Base-by-base conservation (phyloP, 2,888 invertebrate genomes). In the Dynastes maya region DNA sequence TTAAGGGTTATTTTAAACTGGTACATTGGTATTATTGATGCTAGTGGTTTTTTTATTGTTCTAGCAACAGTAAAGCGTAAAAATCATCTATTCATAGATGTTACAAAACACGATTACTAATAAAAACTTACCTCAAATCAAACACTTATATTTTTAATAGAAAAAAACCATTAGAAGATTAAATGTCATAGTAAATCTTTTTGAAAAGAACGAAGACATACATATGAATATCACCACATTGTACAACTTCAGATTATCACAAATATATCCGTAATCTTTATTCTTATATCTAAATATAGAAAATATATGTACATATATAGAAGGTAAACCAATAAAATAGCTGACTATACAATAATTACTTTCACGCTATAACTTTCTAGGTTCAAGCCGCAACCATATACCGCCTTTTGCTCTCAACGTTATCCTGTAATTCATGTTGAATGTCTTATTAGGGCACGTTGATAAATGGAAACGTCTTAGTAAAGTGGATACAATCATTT, bases 321-420 rank as follows among this genome's bases (percentile, higher is more conserved):
- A 45, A 45, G 8, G 8, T 45, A 45, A 45, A 45, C 8, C 8
- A 45, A 45, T 11, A 8, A 45, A 45, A 45, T 45, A 45, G 11
- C 45, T 11, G 45, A 45, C 2, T 45, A 22, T 22, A 45, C 2
- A 45, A 45, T 11, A 45, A 11, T 11, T 45, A 45, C 5, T 71
- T 37, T 64, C 37, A 9, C 11, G 11, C 16, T 49, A 16, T 63
- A 29, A 29, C 37, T 79, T 78, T 74, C 81, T 77, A 8, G 76
- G 78, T 79, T 86, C 87, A n/a, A 92, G 84, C 79, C 88, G 87
- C 61, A 92, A 87, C 91, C 91, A 91, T 13, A 92, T 86, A 2
- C 92, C 92, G 16, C 92, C 92, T 16, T 89, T 89, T 0, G 91
- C 91, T 79, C 92, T 87, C 37, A 92, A 81, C 2, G 92, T 92